Conservation (phyloP, 2,888 invertebrate genomes). For the Andrena marginata region DNA sequence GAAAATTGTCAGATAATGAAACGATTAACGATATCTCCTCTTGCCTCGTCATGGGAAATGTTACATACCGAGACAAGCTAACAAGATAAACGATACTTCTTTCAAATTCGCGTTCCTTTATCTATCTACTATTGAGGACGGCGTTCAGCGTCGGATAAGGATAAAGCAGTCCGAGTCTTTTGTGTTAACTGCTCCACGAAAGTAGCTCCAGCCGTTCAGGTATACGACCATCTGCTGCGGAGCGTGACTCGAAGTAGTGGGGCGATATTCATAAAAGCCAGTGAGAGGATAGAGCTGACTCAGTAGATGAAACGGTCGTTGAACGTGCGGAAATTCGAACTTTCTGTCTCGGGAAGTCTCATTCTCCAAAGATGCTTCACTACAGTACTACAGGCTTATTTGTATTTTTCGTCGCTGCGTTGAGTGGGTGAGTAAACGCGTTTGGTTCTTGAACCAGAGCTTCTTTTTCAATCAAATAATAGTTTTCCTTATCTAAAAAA, state of each 20-base stretch:
- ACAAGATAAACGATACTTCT: constrained; percentile 5
- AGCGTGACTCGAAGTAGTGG: constrained; percentile 32
- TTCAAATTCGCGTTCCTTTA: background rate
- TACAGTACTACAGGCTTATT: background rate
- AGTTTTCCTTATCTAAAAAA: background rate
- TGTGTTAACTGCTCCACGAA: background rate
- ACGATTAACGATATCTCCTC: background rate
- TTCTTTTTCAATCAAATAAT: too few relatives aligned
- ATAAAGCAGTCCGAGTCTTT: background rate
- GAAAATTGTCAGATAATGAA: too few relatives aligned
- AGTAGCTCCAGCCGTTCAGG: background rate
- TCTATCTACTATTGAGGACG: background rate
- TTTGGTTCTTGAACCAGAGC: background rate
- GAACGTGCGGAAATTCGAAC: background rate
- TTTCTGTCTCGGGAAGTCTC: background rate
- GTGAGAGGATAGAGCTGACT: constrained; percentile 3
- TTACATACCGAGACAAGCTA: background rate
- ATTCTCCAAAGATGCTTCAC: constrained; percentile 28
- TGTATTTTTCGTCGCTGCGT: constrained; percentile 12
- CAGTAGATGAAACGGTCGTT: background rate
- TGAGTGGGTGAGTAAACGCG: constrained; percentile 45
- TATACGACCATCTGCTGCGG: constrained; percentile 34
- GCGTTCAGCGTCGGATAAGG: background rate
- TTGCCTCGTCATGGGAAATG: background rate
- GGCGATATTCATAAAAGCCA: constrained; percentile 23